Percentiles rank a stretch among this genome's conserved stretches.
These are phyloP conservation scores for Microtus californicus DNA, from an alignment of 2,797 vertebrate genomes.

Conservation along the genomic window DNA sequence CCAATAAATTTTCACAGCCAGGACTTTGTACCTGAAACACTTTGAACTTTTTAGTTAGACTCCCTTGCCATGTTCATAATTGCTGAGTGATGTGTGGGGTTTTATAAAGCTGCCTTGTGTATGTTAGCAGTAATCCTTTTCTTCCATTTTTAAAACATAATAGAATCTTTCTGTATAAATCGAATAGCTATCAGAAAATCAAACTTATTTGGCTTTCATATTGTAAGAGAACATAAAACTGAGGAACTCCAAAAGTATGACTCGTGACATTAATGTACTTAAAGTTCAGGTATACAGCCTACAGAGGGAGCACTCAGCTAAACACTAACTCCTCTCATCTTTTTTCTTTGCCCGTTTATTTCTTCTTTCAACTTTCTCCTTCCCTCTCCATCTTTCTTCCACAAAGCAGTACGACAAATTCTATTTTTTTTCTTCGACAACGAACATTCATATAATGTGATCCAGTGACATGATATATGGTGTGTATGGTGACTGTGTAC, in stretches of 20 bases:
- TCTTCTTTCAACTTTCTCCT: neutral
- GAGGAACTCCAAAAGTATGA: slow-evolving; percentile 17
- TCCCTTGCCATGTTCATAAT: neutral
- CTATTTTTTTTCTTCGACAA: neutral
- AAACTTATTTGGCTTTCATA: neutral
- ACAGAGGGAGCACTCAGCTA: neutral
- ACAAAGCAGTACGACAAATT: neutral
- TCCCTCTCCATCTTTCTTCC: neutral
- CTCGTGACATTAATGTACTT: neutral
- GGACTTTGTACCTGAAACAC: slow-evolving; percentile 25
- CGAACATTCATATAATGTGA: neutral
- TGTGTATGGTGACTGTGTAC: neutral
- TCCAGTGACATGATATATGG: neutral
- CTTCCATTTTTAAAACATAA: slow-evolving; percentile 32
- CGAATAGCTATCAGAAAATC: neutral
- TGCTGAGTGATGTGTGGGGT: slow-evolving; percentile 6
- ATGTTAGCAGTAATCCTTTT: slow-evolving; percentile 44
- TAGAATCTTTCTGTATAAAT: slow-evolving; percentile 31
- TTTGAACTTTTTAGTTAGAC: slow-evolving; percentile 65
- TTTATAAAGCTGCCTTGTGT: neutral
- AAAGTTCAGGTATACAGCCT: neutral
- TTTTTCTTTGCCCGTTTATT: accelerated
- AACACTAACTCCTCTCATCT: neutral
- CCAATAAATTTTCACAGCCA: slow-evolving; percentile 55
- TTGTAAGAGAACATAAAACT: slow-evolving; percentile 2